Conservation (phyloP, 2,888 invertebrate species). For the Clusia tigrina region DNA sequence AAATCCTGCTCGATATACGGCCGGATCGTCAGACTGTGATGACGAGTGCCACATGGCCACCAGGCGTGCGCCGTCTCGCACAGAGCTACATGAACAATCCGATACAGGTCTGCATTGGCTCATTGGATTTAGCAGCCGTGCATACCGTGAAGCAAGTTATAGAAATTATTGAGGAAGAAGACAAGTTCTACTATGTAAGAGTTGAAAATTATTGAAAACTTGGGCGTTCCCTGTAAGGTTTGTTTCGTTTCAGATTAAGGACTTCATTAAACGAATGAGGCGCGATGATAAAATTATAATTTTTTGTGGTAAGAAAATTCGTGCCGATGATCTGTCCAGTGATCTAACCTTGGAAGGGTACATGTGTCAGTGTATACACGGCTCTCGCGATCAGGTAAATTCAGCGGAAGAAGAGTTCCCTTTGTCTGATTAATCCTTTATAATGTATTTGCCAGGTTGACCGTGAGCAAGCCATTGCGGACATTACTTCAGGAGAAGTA, state of each 20-base stretch:
- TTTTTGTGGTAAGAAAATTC: conserved; percentile 87
- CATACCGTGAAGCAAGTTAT: conserved; percentile 86
- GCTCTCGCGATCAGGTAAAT: conserved; percentile 79
- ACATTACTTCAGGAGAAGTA: conserved; percentile 81
- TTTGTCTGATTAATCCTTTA: neutral
- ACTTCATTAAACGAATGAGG: conserved; percentile 76
- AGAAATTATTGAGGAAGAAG: conserved; percentile 74
- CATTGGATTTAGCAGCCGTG: conserved; percentile 86
- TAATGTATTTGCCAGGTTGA: conserved; percentile 66
- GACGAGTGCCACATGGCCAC: conserved; percentile 97
- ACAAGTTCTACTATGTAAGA: conserved; percentile 68
- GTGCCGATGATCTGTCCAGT: conserved; percentile 83
- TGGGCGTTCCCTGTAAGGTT: neutral
- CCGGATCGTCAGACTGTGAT: conserved; percentile 94
- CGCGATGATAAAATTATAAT: conserved; percentile 85
- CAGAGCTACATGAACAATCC: conserved; percentile 89
- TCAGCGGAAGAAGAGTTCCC: neutral
- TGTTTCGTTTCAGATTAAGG: conserved; percentile 66
- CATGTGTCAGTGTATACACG: conserved; percentile 83
- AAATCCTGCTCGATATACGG: conserved; percentile 79
- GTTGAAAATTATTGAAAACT: neutral
- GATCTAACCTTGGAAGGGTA: conserved; percentile 78
- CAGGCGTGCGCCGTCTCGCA: conserved; percentile 84
- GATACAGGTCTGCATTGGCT: conserved; percentile 88
- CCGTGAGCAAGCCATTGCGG: conserved; percentile 82